phyloP scores from a whole-genome alignment of 1,140 invertebrate species.

The Protaetia brevitarsis region DNA sequence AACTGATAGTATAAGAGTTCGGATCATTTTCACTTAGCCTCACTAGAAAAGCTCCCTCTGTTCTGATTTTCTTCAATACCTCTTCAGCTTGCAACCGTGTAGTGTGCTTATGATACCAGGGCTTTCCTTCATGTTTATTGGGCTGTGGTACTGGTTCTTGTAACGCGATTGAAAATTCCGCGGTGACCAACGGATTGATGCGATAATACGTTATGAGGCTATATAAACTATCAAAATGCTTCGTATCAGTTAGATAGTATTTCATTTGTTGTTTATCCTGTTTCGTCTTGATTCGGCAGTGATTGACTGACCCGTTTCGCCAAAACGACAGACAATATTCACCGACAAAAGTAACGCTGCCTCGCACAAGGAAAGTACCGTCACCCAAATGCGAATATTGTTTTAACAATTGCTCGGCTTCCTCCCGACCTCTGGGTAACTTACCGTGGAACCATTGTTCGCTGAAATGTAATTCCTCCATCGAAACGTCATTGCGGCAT shows the following conservation, averaged over 20 bases:
- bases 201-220: slow-evolving; percentile 89
- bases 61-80: slow-evolving; percentile 73
- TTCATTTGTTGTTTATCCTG: slow-evolving; percentile 86
- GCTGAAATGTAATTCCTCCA: slow-evolving; percentile 88
- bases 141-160: slow-evolving; percentile 92
- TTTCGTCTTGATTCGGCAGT: slow-evolving; percentile 87
- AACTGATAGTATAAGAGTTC: slow-evolving; percentile 90
- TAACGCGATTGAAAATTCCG: slow-evolving; percentile 84
- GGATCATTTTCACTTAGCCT: slow-evolving; percentile 81
- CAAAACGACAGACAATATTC: slow-evolving; percentile 96
- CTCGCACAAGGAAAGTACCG: slow-evolving; percentile 91
- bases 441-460: slow-evolving; percentile 96
- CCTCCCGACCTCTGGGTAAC: slow-evolving; percentile 68
- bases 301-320: slow-evolving; percentile 84
- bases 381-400: slow-evolving; percentile 85
- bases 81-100: slow-evolving; percentile 82
- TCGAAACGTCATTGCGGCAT: slow-evolving; percentile 52
- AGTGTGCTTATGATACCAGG: slow-evolving; percentile 88
- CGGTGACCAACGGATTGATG: slow-evolving; percentile 78
- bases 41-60: slow-evolving; percentile 91
- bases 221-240: slow-evolving; percentile 90
- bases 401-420: slow-evolving; percentile 68
- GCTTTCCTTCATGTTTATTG: slow-evolving; percentile 88
- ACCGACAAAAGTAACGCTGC: slow-evolving; percentile 94
- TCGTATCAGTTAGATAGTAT: slow-evolving; percentile 87